Evolutionary conservation across 2,888 invertebrate genomes (phyloP).

Genomic region (Nomada ferruginata): DNA sequence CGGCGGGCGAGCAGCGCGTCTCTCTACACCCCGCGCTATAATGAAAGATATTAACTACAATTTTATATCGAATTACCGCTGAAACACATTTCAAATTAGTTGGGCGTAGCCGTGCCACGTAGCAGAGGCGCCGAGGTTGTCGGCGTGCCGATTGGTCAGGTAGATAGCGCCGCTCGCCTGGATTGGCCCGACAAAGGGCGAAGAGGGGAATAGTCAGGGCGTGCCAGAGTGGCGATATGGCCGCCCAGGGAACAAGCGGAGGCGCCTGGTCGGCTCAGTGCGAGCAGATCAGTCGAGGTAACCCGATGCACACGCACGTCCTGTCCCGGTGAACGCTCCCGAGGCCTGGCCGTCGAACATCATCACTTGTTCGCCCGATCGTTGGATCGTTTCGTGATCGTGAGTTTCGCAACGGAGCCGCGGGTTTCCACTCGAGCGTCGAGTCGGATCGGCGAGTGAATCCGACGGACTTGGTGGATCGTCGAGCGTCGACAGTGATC

Average conservation of each 20-base stretch:
- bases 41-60: constrained; percentile 84
- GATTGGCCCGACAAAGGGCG: constrained; percentile 68
- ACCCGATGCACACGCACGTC: constrained; percentile 72
- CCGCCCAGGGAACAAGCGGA: constrained; percentile 76
- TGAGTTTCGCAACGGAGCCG: background rate
- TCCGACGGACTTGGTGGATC: background rate
- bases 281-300: constrained; percentile 78
- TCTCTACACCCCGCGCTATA: constrained; percentile 72
- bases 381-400: background rate
- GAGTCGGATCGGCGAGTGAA: no score
- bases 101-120: constrained; percentile 79
- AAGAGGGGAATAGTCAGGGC: constrained; percentile 76
- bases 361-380: background rate
- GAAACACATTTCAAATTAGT: constrained; percentile 84
- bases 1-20: background rate
- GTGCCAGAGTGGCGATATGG: constrained; percentile 78
- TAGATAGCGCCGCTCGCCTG: constrained; percentile 59
- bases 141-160: constrained; percentile 56
- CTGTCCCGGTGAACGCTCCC: constrained; percentile 32
- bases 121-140: constrained; percentile 67
- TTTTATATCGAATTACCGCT: constrained; percentile 84
- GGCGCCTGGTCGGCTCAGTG: constrained; percentile 64
- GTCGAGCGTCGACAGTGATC: background rate
- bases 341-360: background rate
- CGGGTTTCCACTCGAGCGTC: background rate